Conservation (phyloP, 2,888 invertebrate species). For the Dryomyza anilis region DNA sequence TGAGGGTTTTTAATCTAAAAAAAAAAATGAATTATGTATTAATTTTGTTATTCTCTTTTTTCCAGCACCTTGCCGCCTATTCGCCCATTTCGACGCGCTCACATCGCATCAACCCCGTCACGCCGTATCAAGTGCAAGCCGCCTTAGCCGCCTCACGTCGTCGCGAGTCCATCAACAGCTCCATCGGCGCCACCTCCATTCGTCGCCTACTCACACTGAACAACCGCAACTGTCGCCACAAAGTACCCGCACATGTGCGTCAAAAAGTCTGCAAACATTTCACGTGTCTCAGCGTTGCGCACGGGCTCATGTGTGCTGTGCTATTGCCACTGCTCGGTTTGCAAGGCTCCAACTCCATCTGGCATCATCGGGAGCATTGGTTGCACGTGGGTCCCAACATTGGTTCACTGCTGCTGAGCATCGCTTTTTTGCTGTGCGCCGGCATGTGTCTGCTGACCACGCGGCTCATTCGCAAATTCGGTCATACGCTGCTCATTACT, state of each 20-base stretch:
- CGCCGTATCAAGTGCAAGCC: slow-evolving; percentile 59
- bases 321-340: slow-evolving; percentile 56
- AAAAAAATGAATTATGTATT: not conserved
- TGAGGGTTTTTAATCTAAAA: too few species aligned
- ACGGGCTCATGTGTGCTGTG: slow-evolving; percentile 54
- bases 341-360: slow-evolving; percentile 60
- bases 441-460: slow-evolving; percentile 64
- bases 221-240: slow-evolving; percentile 62
- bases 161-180: slow-evolving; percentile 73
- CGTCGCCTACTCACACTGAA: slow-evolving; percentile 72
- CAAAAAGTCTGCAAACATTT: slow-evolving; percentile 56
- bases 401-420: slow-evolving; percentile 69
- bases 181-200: slow-evolving; percentile 78
- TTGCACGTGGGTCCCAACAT: slow-evolving; percentile 58
- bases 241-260: slow-evolving; percentile 57
- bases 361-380: slow-evolving; percentile 60
- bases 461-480: slow-evolving; percentile 64
- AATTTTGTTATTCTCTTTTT: not conserved
- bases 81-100: slow-evolving; percentile 68
- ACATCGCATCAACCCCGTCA: slow-evolving; percentile 62
- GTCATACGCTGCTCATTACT: slow-evolving; percentile 63
- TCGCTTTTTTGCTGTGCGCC: slow-evolving; percentile 69
- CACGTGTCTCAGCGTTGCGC: slow-evolving; percentile 53
- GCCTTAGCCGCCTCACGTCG: slow-evolving; percentile 62
- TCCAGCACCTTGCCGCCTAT: slow-evolving; percentile 65